Conservation (phyloP, 2,113 vertebrate species). For the Gallinago jamesoni region DNA sequence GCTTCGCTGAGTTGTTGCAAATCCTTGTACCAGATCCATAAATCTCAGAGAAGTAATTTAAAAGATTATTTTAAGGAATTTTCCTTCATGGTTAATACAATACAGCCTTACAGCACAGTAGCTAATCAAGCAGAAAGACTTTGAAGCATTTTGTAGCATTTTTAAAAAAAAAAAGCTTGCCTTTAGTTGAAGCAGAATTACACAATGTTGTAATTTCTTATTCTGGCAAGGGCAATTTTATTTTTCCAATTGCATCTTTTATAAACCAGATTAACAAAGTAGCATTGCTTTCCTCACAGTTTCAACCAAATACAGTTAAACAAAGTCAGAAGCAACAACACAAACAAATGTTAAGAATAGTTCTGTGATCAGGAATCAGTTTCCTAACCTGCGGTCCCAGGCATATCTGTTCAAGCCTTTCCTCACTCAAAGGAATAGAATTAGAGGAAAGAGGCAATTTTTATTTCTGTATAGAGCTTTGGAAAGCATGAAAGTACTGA, state of each 20-base stretch:
- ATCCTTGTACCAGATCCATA: background rate
- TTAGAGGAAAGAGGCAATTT: constrained; percentile 12
- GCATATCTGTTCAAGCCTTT: background rate
- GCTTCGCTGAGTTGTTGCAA: background rate
- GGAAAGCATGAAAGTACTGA: background rate
- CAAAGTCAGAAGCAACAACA: background rate
- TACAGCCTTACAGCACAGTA: background rate
- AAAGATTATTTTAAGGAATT: background rate
- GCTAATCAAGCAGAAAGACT: background rate
- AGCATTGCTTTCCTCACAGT: background rate
- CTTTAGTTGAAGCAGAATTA: background rate
- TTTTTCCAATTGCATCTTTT: background rate
- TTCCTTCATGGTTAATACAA: background rate
- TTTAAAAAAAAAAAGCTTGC: background rate
- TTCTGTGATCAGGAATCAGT: background rate
- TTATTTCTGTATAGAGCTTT: constrained; percentile 10
- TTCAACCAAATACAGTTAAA: background rate
- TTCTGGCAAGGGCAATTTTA: background rate
- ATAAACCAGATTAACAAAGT: background rate
- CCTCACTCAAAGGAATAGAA: background rate
- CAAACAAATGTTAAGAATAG: background rate
- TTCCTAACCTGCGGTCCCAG: background rate
- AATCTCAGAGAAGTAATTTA: background rate
- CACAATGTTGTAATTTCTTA: background rate
- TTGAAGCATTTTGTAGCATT: background rate